These are phyloP conservation scores for Harpalus rufipes DNA, from an alignment of 2,888 invertebrate genomes.

Conservation along the genomic window DNA sequence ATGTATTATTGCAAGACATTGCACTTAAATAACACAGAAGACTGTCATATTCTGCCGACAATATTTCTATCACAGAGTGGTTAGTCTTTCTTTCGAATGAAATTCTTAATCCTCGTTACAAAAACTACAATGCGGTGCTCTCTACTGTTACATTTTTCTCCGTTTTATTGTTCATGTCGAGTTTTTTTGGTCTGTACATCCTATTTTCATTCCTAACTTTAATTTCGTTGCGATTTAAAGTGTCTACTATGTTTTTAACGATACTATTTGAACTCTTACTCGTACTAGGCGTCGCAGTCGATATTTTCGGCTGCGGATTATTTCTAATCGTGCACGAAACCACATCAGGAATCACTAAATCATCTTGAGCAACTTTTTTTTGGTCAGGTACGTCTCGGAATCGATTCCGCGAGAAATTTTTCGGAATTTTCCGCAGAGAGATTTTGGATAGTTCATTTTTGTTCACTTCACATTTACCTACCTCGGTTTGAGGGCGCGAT, in stretches of 20 bases:
- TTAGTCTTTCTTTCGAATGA: constrained; percentile 31
- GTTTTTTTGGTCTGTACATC: constrained; percentile 9
- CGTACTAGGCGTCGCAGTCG: neutral
- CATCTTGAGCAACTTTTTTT: neutral
- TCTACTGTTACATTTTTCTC: constrained; percentile 50
- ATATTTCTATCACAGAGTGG: constrained; percentile 60
- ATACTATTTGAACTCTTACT: constrained; percentile 70
- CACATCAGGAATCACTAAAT: neutral
- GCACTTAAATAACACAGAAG: constrained; percentile 58
- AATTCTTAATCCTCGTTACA: too few species aligned
- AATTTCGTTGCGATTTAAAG: constrained; percentile 74
- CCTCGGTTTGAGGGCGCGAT: constrained; percentile 39
- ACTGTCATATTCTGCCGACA: constrained; percentile 3
- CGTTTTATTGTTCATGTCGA: constrained; percentile 69
- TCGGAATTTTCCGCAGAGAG: constrained; percentile 74
- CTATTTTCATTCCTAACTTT: constrained; percentile 60
- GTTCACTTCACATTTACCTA: neutral
- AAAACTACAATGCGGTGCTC: neutral
- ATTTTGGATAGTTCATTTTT: constrained; percentile 59
- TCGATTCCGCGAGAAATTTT: constrained; percentile 75
- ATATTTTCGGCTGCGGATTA: neutral
- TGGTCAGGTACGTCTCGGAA: constrained; percentile 69
- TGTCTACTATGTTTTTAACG: constrained; percentile 76
- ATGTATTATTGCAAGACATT: constrained; percentile 58
- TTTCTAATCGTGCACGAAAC: neutral